Base-by-base conservation (phyloP, 2,797 vertebrate species). In the Melopsittacus undulatus region DNA sequence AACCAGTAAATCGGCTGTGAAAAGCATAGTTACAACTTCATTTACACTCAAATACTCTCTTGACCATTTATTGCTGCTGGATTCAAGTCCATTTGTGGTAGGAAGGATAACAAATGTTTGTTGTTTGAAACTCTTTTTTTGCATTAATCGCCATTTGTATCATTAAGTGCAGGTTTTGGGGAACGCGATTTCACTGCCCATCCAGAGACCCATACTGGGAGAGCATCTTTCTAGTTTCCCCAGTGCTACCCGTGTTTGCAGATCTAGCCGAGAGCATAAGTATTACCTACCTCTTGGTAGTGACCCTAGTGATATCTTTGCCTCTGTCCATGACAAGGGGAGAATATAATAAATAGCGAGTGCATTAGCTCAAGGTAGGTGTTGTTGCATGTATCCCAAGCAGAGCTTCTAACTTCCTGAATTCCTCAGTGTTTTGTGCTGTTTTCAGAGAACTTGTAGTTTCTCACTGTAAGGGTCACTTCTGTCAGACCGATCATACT, bases 371-470 rank as follows among this genome's bases (percentile, higher is more conserved):
- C 30, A 74, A 32, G 36, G 2, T 16, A 70, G 22, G 24, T 67
- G 15, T 27, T 66, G 5, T 7, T 81, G 10, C 1, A 0, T 36
- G 14, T 13, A 22, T 67, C 46, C 9, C 0, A 1, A 83, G n/a
- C 18, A 75, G 40, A 78, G 29, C 18, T 80, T 42, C n/a, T n/a
- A 11, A 24, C 18, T 69, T 32, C 23, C 26, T 32, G 30, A 51
- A 24, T 48, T 87, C 51, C 56, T 34, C 15, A 26, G 30, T 70
- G 19, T 24, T 61, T 19, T 57, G 16, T 73, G 29, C 5, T n/a
- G 16, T 32, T 82, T 82, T 78, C 52, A 48, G 27, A 26, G 22
- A 45, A 36, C 6, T 42, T 62, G 21, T 20, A 18, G 7, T 59
- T 91, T 74, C 15, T 83, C 10, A 4, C 13, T 54, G 2, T 52